Evolutionary conservation across 37 sponge, comb jelly and placozoan genomes (phyloP).

Genomic region (Beroe ovata): DNA sequence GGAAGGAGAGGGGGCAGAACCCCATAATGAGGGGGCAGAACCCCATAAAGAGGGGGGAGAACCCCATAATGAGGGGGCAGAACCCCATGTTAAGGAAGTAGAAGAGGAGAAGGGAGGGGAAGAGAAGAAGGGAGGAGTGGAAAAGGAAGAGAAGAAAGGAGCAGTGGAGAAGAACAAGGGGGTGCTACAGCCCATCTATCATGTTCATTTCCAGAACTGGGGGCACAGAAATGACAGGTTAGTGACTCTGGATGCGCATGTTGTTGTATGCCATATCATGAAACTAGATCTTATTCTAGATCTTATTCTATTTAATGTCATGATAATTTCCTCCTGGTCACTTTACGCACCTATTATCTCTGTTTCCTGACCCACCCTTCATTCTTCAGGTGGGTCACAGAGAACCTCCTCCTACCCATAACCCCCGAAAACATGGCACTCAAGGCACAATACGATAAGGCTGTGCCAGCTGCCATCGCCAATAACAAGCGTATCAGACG

Average conservation of each 20-base stretch:
- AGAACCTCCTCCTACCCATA: conserved; percentile 10
- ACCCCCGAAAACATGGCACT: conserved; percentile 18
- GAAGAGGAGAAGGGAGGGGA: neutral
- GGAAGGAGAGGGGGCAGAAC: neutral
- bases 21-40: too few relatives aligned
- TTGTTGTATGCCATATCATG: too few relatives aligned
- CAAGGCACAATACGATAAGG: conserved; percentile 4
- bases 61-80: too few relatives aligned
- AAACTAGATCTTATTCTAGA: too few relatives aligned
- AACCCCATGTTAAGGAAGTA: neutral
- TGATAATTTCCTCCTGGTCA: neutral
- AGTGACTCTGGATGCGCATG: too few relatives aligned
- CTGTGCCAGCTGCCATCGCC: neutral
- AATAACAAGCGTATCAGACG: neutral
- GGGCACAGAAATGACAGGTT: conserved; percentile 23
- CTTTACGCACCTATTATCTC: neutral
- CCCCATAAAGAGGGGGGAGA: too few relatives aligned
- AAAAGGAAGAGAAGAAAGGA: neutral
- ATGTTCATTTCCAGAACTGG: conserved; percentile 58
- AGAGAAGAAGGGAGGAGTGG: conserved; percentile 39
- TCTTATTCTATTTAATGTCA: neutral
- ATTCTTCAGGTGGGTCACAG: conserved; percentile 35
- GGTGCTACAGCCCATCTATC: conserved; percentile 15
- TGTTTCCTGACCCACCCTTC: too few relatives aligned
- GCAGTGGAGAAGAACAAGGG: neutral